phyloP scores from a whole-genome alignment of 2,888 invertebrate species.

The Agrilus mali region DNA sequence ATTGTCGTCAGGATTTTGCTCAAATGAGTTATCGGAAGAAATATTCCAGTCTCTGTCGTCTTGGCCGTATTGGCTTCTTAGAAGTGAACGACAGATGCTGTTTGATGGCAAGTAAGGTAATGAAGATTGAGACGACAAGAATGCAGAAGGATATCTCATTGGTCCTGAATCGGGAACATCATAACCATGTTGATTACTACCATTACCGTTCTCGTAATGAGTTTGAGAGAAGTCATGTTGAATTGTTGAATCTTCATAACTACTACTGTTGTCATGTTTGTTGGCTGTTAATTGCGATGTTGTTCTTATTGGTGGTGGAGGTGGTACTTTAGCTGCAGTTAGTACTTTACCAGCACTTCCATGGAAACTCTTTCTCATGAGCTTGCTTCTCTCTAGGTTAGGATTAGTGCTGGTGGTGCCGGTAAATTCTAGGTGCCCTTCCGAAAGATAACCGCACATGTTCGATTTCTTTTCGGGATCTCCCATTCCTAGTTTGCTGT shows the following conservation, averaged over 20 bases:
- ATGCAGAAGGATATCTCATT: too few species aligned
- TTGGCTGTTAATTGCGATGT: slow-evolving; percentile 70
- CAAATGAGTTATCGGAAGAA: too few species aligned
- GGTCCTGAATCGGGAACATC: too few species aligned
- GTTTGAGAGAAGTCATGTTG: slow-evolving; percentile 4
- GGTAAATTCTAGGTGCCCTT: slow-evolving; percentile 72
- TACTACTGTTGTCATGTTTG: slow-evolving; percentile 45
- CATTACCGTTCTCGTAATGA: background rate
- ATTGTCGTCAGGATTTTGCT: slow-evolving; percentile 15
- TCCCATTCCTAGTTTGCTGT: slow-evolving; percentile 58
- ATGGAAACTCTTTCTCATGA: slow-evolving; percentile 83
- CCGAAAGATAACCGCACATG: slow-evolving; percentile 72
- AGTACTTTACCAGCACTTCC: slow-evolving; percentile 71
- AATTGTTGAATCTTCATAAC: slow-evolving; percentile 35
- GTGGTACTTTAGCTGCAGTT: slow-evolving; percentile 73
- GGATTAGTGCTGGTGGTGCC: slow-evolving; percentile 54
- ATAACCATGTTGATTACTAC: too few species aligned
- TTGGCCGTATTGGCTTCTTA: too few species aligned
- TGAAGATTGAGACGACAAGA: too few species aligned
- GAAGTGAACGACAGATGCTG: too few species aligned
- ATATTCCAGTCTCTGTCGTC: too few species aligned
- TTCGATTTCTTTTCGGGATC: slow-evolving; percentile 44
- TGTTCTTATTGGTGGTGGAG: slow-evolving; percentile 73
- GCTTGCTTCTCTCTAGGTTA: slow-evolving; percentile 71
- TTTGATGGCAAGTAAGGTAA: too few species aligned